Evolutionary conservation across 2,797 vertebrate genomes (phyloP).

Genomic region (Characodon lateralis): DNA sequence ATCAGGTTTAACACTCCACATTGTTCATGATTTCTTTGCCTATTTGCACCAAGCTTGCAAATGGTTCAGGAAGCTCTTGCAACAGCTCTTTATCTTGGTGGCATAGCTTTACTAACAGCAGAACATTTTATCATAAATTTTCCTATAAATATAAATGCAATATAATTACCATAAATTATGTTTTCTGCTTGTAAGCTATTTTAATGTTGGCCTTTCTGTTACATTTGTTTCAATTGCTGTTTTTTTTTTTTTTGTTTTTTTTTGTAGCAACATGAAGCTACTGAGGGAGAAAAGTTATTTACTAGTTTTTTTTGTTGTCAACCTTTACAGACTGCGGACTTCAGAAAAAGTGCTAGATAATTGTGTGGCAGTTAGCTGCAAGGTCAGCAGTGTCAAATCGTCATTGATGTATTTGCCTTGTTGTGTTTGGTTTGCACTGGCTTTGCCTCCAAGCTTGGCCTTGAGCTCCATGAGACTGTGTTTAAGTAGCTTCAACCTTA

Average conservation of each 20-base stretch:
- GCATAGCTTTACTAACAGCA: conserved; percentile 76
- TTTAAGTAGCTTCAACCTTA: conserved; percentile 44
- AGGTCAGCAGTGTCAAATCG: conserved; percentile 45
- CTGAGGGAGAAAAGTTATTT: conserved; percentile 29
- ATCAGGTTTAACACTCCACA: conserved; percentile 40
- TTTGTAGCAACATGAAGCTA: conserved; percentile 63
- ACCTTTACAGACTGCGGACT: conserved; percentile 37
- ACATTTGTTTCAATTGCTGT: conserved; percentile 65
- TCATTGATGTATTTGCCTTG: conserved; percentile 26
- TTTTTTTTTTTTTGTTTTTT: conserved; percentile 3
- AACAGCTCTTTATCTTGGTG: conserved; percentile 54
- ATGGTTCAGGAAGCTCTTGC: conserved; percentile 43
- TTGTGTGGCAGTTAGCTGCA: conserved; percentile 36
- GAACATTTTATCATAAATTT: conserved; percentile 65
- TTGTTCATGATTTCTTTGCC: conserved; percentile 38
- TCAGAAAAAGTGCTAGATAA: conserved; percentile 26
- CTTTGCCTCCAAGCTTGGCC: conserved; percentile 47
- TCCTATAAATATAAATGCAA: conserved; percentile 58
- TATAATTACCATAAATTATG: conserved; percentile 38
- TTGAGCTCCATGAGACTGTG: conserved; percentile 12
- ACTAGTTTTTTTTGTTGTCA: conserved; percentile 41
- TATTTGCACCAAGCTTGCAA: conserved; percentile 51
- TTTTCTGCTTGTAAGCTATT: conserved; percentile 47
- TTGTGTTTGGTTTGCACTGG: conserved; percentile 53
- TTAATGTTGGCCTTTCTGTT: conserved; percentile 53